Conservation (phyloP, 2,797 vertebrate genomes). For the Myotis planiceps region DNA sequence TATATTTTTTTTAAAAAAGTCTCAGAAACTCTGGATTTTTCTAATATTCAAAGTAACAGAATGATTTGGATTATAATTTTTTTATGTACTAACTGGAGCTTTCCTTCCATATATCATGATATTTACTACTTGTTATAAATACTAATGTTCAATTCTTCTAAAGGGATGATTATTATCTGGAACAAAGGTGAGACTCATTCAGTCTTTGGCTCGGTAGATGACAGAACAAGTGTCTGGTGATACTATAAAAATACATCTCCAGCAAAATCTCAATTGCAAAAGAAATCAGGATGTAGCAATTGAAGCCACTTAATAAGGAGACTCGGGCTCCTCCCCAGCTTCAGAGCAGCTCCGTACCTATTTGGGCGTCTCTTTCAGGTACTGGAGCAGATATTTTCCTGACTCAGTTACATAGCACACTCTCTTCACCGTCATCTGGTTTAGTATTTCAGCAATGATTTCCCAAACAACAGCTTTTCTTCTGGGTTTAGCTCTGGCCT, state of each 20-base stretch:
- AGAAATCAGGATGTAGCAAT: neutral
- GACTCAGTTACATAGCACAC: fast-evolving
- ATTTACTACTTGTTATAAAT: slow-evolving; percentile 27
- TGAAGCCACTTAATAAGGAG: neutral
- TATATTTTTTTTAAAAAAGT: neutral
- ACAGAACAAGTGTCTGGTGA: neutral
- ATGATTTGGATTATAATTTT: neutral
- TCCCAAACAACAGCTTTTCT: neutral
- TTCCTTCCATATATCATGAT: neutral
- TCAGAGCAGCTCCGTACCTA: neutral
- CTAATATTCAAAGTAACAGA: slow-evolving; percentile 39
- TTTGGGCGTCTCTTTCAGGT: neutral
- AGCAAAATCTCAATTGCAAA: neutral
- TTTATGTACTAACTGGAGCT: neutral
- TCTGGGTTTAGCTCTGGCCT: neutral
- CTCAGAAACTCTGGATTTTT: neutral
- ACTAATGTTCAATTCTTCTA: slow-evolving; percentile 11
- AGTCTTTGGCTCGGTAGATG: neutral
- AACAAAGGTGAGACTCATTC: slow-evolving; percentile 58
- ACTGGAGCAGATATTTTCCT: fast-evolving
- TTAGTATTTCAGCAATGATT: neutral
- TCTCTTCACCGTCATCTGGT: neutral
- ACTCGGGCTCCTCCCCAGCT: neutral
- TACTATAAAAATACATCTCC: neutral
- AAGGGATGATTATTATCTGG: neutral